Conservation (phyloP, 1,140 invertebrate genomes). For the Saccostrea glomerata region DNA sequence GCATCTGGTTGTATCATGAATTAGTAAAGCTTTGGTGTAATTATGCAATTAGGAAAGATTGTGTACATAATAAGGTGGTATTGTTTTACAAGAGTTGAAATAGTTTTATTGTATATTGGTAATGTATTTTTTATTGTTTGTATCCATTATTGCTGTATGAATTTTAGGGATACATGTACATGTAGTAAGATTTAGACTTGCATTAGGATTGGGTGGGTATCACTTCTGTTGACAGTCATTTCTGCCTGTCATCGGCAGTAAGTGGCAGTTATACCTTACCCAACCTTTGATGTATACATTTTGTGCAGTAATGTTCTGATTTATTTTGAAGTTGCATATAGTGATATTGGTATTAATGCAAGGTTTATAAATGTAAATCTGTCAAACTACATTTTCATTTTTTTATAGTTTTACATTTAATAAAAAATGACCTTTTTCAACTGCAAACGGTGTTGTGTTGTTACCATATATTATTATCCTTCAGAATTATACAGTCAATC, state of each 20-base stretch:
- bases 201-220: no score
- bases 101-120: not conserved
- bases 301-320: not conserved
- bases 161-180: no score
- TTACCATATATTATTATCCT: no score
- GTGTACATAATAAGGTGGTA: no score
- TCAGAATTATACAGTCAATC: no score
- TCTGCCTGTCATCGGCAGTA: not conserved
- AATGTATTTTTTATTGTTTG: not conserved
- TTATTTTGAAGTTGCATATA: not conserved
- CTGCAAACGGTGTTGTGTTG: no score
- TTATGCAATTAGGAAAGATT: not conserved
- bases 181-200: no score
- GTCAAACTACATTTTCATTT: no score
- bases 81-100: no score
- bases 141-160: not conserved
- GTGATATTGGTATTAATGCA: not conserved
- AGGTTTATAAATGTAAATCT: no score
- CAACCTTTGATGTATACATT: not conserved
- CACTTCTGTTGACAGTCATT: not conserved
- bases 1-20: not conserved
- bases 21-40: not conserved
- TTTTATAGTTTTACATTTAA: no score
- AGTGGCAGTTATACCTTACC: slow-evolving; percentile 5
- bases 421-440: no score